Conservation (phyloP, 2,797 vertebrate species). For the Leptoclinus maculatus region DNA sequence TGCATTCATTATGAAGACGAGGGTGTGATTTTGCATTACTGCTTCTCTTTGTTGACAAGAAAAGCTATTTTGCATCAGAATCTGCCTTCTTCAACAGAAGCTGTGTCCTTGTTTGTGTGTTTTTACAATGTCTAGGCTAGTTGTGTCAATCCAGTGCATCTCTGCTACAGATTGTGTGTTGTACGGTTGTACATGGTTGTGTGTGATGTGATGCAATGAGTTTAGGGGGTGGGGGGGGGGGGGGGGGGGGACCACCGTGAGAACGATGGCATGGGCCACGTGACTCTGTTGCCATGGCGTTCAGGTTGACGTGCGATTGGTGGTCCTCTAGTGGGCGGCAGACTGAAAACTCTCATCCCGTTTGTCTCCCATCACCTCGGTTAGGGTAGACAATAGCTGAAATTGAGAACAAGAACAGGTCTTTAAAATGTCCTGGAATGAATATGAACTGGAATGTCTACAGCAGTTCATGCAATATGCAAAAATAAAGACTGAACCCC, state of each 20-base stretch:
- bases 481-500: not conserved
- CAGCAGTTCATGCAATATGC: not conserved
- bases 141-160: constrained; percentile 10
- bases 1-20: constrained; percentile 7
- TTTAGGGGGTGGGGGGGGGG: constrained; percentile 56
- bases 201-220: constrained; percentile 22
- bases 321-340: constrained; percentile 70
- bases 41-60: not conserved
- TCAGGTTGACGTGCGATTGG: constrained; percentile 76
- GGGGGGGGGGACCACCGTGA: constrained; percentile 59
- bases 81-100: not conserved
- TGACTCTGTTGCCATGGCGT: constrained; percentile 87
- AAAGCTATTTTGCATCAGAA: constrained; percentile 4
- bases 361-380: constrained; percentile 25
- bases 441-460: not conserved
- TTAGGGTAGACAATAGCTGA: not conserved
- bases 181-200: constrained; percentile 2
- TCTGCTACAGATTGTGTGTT: constrained; percentile 5
- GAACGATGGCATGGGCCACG: constrained; percentile 58
- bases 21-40: not conserved
- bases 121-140: not conserved
- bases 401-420: not conserved
- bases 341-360: constrained; percentile 51
- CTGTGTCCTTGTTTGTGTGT: not conserved
- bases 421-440: not conserved